These are phyloP conservation scores for Argyrosomus japonicus DNA, from an alignment of 2,113 vertebrate species.

Conservation along the genomic window DNA sequence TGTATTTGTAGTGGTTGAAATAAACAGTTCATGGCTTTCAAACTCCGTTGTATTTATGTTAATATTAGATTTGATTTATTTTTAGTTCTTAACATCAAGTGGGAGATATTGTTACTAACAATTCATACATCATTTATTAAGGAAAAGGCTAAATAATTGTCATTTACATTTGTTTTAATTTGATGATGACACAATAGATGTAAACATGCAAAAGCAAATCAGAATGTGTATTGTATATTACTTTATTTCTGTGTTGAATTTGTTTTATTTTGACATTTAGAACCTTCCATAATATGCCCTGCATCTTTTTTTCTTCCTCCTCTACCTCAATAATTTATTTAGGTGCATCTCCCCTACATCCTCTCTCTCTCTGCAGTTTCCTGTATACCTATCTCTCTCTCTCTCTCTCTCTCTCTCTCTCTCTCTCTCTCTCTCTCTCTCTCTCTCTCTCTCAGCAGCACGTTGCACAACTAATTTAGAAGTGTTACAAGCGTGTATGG, in stretches of 20 bases:
- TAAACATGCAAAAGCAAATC: not conserved
- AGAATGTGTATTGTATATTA: too few relatives aligned
- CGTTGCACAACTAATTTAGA: constrained; percentile 7
- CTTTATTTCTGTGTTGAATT: not conserved
- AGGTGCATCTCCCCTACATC: not conserved
- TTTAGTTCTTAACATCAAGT: too few relatives aligned
- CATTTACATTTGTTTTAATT: too few relatives aligned
- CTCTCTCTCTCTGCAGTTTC: constrained; percentile 9
- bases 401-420: not conserved
- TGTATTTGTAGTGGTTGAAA: too few relatives aligned
- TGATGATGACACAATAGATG: too few relatives aligned
- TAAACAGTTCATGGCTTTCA: too few relatives aligned
- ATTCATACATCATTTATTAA: too few relatives aligned
- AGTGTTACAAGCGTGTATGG: not conserved
- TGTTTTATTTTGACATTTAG: not conserved
- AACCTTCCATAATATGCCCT: too few relatives aligned
- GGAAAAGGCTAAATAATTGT: too few relatives aligned
- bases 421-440: not conserved
- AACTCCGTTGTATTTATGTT: too few relatives aligned
- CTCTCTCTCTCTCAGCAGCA: not conserved
- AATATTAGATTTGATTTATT: too few relatives aligned
- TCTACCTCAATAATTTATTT: not conserved
- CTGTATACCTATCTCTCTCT: not conserved
- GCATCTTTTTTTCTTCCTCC: not conserved
- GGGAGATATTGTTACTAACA: too few relatives aligned